Evolutionary conservation across 2,113 vertebrate species (phyloP).

Genomic region (Romanogobio albipinnatus): DNA sequence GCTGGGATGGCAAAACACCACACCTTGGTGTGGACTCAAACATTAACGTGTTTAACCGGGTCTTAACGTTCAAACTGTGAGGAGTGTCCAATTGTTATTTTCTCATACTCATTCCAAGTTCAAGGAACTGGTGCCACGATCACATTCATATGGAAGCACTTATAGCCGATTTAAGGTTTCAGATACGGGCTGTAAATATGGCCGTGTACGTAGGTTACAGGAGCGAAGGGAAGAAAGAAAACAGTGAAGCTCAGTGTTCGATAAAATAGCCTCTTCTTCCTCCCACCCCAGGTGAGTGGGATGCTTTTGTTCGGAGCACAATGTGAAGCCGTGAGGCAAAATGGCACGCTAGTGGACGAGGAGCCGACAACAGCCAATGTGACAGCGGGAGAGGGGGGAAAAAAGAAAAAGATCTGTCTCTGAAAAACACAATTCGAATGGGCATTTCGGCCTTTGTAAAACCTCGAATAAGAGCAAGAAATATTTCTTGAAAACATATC

Average conservation of each 20-base stretch:
- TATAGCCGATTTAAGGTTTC: conserved; percentile 59
- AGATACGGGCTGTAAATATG: conserved; percentile 48
- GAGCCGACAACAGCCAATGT: neutral
- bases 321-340: conserved; percentile 19
- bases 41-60: neutral
- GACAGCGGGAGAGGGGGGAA: neutral
- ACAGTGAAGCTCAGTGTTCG: conserved; percentile 12
- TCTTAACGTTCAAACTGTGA: neutral
- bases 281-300: conserved; percentile 20
- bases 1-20: neutral
- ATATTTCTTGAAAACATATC: neutral
- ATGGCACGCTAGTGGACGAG: conserved; percentile 1
- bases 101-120: neutral
- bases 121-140: neutral
- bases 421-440: conserved; percentile 1
- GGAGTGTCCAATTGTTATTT: neutral
- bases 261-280: conserved; percentile 19
- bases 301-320: conserved; percentile 21
- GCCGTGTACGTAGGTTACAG: too few species aligned
- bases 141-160: conserved; percentile 66
- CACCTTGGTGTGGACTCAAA: neutral
- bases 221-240: neutral
- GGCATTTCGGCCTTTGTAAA: neutral
- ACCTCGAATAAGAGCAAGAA: neutral
- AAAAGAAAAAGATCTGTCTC: neutral